Evolutionary conservation across 2,797 vertebrate genomes (phyloP), one percentile per base, ranked within the genome.

Genomic region (Buceros bicornis): DNA sequence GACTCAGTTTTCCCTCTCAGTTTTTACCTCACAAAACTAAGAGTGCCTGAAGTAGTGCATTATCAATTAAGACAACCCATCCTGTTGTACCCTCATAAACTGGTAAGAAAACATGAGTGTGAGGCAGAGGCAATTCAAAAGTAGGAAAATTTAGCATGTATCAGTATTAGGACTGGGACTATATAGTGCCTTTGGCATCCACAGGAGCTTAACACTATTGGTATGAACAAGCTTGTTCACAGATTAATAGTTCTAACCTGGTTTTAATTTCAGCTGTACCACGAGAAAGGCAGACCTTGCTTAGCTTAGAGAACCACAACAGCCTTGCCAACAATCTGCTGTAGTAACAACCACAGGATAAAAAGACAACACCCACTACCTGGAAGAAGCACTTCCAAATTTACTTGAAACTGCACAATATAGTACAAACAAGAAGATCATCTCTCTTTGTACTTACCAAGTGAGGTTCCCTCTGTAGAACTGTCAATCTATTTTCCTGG

Each of bases 381-480:
- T 33, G 50, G 22, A 79, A 80, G 10, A 58, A 26, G 11, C 24
- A n/a, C 43, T 91, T 82, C 11, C 19, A 72, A 84, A 57, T 70
- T 83, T 29, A 71, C 43, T 61, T 13, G 2, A 88, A 90, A 42
- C 26, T 25, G 20, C 40, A 76, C 11, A 45, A 16, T 64, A 50
- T 0, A 48, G 12, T 11, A 73, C 6, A 57, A 80, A 13, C 11
- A 74, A 84, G 48, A 90, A 37, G 47, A 84, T 8, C 5, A 50
- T 11, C 31, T 82, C 35, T 83, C 20, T 85, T 21, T 73, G 21
- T 67, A 96, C 96, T 97, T 71, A 97, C 96, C 91, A 84, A 47
- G 65, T 25, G 45, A 87, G 19, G 48, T 50, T 86, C 29, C 45
- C 26, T 61, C 82, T 95, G 64, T 66, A 95, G 77, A 64, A 61